Evolutionary conservation across 2,797 vertebrate genomes (phyloP).

Genomic region (Poeciliopsis gracilis): DNA sequence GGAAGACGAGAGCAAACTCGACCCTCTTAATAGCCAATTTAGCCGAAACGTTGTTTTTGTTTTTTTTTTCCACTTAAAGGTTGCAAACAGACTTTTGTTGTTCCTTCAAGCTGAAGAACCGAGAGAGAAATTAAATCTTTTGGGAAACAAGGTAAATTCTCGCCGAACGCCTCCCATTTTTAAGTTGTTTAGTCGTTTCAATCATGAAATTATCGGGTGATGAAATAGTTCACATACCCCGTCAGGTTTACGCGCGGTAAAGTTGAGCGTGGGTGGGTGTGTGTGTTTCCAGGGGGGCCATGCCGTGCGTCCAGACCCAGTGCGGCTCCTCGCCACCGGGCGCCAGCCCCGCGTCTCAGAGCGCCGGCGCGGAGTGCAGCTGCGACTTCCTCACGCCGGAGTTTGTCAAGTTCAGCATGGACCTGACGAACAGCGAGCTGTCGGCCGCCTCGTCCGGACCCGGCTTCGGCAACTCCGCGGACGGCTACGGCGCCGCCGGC

Average conservation of each 20-base stretch:
- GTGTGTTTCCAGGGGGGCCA: slow-evolving; percentile 82
- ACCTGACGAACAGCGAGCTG: slow-evolving; percentile 96
- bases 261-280: slow-evolving; percentile 40
- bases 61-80: neutral
- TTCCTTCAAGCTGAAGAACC: neutral
- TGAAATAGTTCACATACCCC: neutral
- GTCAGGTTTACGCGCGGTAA: neutral
- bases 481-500: slow-evolving; percentile 86
- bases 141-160: slow-evolving; percentile 39
- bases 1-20: neutral
- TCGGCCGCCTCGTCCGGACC: slow-evolving; percentile 88
- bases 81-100: neutral
- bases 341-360: slow-evolving; percentile 95
- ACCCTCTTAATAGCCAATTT: neutral
- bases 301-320: slow-evolving; percentile 99
- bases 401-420: slow-evolving; percentile 99
- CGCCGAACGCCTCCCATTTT: neutral
- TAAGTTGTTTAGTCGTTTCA: neutral
- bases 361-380: slow-evolving; percentile 89
- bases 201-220: neutral
- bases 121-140: neutral
- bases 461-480: slow-evolving; percentile 75
- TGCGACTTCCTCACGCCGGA: slow-evolving; percentile 98
- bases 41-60: neutral
- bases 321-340: slow-evolving; percentile 96